Conservation (phyloP, 2,113 vertebrate genomes). For the Nansenia antarctica region DNA sequence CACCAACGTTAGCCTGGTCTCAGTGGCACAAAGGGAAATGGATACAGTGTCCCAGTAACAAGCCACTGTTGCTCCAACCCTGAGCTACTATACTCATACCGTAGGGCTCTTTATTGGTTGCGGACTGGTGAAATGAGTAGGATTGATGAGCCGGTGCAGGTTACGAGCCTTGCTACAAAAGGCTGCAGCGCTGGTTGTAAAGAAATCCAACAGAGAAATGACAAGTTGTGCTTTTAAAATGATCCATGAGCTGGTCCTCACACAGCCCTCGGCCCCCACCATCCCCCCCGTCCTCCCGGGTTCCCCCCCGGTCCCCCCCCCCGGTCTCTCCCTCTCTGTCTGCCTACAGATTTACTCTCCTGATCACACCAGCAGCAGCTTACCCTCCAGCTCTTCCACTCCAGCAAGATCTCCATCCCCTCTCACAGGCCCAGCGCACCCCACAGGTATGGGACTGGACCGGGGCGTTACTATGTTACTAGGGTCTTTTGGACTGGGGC, state of each 20-base stretch:
- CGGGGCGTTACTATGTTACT: no score
- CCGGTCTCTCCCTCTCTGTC: slow-evolving; percentile 34
- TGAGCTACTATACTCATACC: slow-evolving; percentile 18
- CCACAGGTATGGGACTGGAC: slow-evolving; percentile 51
- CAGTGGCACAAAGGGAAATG: neutral
- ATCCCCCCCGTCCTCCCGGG: slow-evolving; percentile 51
- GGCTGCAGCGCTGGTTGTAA: slow-evolving; percentile 58
- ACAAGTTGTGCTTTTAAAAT: slow-evolving; percentile 67
- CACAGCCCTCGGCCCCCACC: slow-evolving; percentile 35
- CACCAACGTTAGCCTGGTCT: no score
- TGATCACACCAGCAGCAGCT: slow-evolving; percentile 97
- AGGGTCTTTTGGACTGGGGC: no score
- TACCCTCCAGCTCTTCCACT: slow-evolving; percentile 94
- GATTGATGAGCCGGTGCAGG: slow-evolving; percentile 67
- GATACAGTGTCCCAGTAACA: neutral
- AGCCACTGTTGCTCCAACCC: slow-evolving; percentile 21
- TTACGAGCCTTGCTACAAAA: slow-evolving; percentile 55
- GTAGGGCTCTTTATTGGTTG: slow-evolving; percentile 61
- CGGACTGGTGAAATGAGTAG: slow-evolving; percentile 58
- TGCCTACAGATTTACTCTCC: slow-evolving; percentile 94
- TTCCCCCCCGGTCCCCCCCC: neutral
- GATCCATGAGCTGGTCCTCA: slow-evolving; percentile 66
- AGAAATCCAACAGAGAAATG: slow-evolving; percentile 55
- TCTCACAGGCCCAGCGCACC: slow-evolving; percentile 76
- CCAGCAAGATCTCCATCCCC: slow-evolving; percentile 93